Base-by-base conservation (phyloP, 2,888 invertebrate species). In the Phytoseiulus persimilis region DNA sequence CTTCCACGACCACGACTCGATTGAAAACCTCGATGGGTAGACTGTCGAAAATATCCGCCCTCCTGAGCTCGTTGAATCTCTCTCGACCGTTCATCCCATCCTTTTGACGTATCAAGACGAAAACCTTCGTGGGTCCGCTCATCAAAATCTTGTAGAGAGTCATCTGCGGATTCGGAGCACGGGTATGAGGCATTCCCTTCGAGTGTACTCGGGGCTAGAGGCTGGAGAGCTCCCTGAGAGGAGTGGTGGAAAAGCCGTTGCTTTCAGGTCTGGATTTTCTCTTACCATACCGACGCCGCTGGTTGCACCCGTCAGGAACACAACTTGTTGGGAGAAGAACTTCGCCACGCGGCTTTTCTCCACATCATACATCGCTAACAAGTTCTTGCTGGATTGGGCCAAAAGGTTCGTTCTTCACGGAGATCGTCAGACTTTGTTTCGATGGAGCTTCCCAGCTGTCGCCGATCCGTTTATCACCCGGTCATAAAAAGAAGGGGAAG, bases 41-140 rank as follows among this genome's bases (percentile, higher is more conserved):
- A 31, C 83, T 83, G 83, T 83, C 83, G 33, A 83, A 83, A 28
- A 83, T 83, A 33, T 83, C 83, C 28, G n/a, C 83, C 31, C 18
- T 83, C 11, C 14, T 0, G 11, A 31, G 83, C 83, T 83, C 31
- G 5, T 83, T 31, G 32, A 83, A 33, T 1, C 83, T 5, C 3
- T 83, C 83, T 31, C 1, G 31, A 31, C 6, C 33, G 28, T 11
- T 18, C 14, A 31, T 9, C 6, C 83, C 32, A 28, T 33, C 6
- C 33, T 31, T 87, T 11, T n/a, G 39, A 28, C 87, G 87, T 11
- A 87, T 9, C n/a, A 87, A 45, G 3, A 32, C 32, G 87, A 39
- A 87, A 14, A 87, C 45, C 5, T 45, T 33, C 33, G n/a, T 6
- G 9, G 87, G 87, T 39, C 45, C 45, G 33, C 33, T 32, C n/a